Percentiles rank a stretch among this genome's conserved stretches.
Evolutionary conservation across 2,888 invertebrate species (phyloP).

Genomic region (Fragum fragum): DNA sequence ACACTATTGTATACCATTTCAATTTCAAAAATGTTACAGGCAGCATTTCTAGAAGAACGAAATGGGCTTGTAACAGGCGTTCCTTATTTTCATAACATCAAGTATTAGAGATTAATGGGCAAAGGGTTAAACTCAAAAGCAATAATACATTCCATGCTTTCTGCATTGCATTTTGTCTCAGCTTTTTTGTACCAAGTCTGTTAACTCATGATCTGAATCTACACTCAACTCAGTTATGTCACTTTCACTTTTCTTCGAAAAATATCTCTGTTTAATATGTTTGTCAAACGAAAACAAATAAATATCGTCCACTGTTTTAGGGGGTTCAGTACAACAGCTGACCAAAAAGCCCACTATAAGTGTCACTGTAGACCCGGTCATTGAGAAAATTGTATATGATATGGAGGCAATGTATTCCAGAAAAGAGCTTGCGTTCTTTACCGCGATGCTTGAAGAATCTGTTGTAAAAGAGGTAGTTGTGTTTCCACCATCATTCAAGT

Average conservation of each 20-base stretch:
- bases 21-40: too few species aligned
- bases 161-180: too few species aligned
- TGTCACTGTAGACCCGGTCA: conserved; percentile 21
- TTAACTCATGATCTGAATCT: not conserved
- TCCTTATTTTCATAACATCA: too few species aligned
- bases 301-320: conserved; percentile 23
- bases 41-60: too few species aligned
- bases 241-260: not conserved
- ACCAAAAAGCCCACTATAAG: conserved; percentile 11
- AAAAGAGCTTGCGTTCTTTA: not conserved
- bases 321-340: conserved; percentile 27
- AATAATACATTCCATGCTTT: too few species aligned
- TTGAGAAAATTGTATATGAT: conserved; percentile 30
- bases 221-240: not conserved
- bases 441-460: too few species aligned
- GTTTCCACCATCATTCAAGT: too few species aligned
- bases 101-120: too few species aligned
- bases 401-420: conserved; percentile 23
- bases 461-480: too few species aligned
- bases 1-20: too few species aligned
- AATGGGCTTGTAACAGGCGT: too few species aligned
- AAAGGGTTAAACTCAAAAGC: too few species aligned
- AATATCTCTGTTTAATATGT: conserved; percentile 1
- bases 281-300: conserved; percentile 28
- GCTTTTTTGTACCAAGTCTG: not conserved